These are phyloP conservation scores for Vesta saturnalis DNA, from an alignment of 2,888 invertebrate species.

Conservation along the genomic window DNA sequence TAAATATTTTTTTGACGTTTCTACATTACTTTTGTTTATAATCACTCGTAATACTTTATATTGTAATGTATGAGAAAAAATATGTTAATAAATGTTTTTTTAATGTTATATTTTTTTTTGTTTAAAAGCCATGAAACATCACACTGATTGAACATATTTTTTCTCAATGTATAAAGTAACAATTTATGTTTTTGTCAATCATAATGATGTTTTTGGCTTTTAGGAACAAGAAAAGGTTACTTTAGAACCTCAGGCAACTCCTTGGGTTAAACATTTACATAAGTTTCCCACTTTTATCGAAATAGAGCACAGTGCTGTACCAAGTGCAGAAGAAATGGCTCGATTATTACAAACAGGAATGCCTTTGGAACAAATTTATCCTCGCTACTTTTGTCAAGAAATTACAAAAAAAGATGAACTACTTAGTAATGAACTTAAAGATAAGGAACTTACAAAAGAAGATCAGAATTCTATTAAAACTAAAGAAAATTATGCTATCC, in stretches of 20 bases:
- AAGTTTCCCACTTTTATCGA: constrained; percentile 66
- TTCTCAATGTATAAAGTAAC: constrained; percentile 21
- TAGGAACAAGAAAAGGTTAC: constrained; percentile 31
- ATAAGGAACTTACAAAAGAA: not conserved
- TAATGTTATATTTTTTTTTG: constrained; percentile 10
- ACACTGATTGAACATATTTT: constrained; percentile 28
- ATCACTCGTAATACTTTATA: no score
- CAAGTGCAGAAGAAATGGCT: constrained; percentile 49
- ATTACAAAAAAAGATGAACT: not conserved
- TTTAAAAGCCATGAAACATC: constrained; percentile 24
- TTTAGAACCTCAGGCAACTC: constrained; percentile 55
- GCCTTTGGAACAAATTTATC: constrained; percentile 38
- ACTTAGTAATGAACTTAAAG: not conserved
- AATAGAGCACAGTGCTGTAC: constrained; percentile 63
- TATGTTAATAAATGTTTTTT: constrained; percentile 19
- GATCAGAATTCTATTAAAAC: not conserved
- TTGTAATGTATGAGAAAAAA: constrained; percentile 26
- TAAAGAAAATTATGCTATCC: no score
- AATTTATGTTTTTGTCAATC: not conserved
- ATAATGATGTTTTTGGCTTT: constrained; percentile 32
- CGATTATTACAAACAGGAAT: constrained; percentile 36
- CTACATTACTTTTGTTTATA: no score
- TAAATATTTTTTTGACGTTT: no score
- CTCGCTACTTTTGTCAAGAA: constrained; percentile 44
- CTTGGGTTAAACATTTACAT: constrained; percentile 59